A percentile compares a stretch with the other conserved stretches of the same genome.
These are phyloP conservation scores for Squalus acanthias DNA, from an alignment of 2,797 vertebrate genomes.

Conservation along the genomic window DNA sequence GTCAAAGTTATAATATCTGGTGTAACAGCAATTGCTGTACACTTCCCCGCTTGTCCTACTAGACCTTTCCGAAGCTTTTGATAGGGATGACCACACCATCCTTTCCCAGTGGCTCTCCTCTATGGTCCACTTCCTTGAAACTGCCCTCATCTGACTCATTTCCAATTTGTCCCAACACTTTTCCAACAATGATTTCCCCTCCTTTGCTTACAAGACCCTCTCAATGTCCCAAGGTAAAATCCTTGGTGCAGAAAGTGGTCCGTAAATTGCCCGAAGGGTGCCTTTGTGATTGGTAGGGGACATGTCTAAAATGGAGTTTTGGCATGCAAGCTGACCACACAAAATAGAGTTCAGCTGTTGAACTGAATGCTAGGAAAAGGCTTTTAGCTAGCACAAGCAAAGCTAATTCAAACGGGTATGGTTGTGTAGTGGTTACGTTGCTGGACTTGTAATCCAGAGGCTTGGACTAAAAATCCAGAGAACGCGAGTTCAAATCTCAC, in stretches of 20 bases:
- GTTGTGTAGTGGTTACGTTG: background rate
- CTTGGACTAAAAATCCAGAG: background rate
- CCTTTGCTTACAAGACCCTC: background rate
- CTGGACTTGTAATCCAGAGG: background rate
- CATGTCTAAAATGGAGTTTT: background rate
- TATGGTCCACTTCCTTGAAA: background rate
- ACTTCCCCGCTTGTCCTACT: background rate
- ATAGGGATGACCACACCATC: background rate
- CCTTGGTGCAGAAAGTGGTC: background rate
- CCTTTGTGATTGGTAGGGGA: too few species aligned
- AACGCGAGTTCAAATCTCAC: background rate
- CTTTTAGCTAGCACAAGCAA: background rate
- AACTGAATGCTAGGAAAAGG: background rate
- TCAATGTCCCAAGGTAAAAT: background rate
- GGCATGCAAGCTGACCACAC: background rate
- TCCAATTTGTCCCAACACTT: background rate
- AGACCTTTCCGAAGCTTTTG: background rate
- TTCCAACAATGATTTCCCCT: background rate
- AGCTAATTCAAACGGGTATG: background rate
- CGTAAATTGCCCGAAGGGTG: too few species aligned
- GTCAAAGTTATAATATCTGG: background rate
- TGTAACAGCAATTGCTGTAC: too few species aligned
- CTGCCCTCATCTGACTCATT: background rate
- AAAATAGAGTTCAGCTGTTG: background rate
- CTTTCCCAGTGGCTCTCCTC: background rate